A percentile compares a stretch with the other conserved stretches of the same genome.
Evolutionary conservation across 2,797 vertebrate species (phyloP).

Genomic region (Alexandromys oeconomus): DNA sequence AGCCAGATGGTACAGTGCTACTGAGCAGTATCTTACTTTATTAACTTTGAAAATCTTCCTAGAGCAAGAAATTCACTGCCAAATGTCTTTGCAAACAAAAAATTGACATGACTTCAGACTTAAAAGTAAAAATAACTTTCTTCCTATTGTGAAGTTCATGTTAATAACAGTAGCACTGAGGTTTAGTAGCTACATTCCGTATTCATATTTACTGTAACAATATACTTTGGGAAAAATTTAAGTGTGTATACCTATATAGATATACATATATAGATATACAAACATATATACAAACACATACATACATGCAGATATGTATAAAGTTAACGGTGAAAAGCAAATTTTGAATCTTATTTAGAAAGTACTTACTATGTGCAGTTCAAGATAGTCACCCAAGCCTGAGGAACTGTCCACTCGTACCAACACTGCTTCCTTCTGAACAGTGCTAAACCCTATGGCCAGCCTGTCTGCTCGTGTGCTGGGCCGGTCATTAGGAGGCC

Average conservation of each 20-base stretch:
- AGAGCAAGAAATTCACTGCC: background rate
- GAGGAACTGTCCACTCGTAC: slow-evolving; percentile 98
- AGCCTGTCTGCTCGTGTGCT: slow-evolving; percentile 98
- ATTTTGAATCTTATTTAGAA: background rate
- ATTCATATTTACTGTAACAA: background rate
- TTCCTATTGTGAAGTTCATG: background rate
- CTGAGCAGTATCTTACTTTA: slow-evolving; percentile 23
- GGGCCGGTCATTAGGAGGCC: slow-evolving; percentile 98
- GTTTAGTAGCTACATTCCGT: background rate
- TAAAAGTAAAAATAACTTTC: background rate
- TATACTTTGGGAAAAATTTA: background rate
- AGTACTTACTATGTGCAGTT: slow-evolving; percentile 98
- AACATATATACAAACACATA: slow-evolving; percentile 44
- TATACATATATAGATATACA: background rate
- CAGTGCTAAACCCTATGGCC: slow-evolving; percentile 98
- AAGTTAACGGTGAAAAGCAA: slow-evolving; percentile 58
- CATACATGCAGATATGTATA: slow-evolving; percentile 57
- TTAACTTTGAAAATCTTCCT: slow-evolving; percentile 15
- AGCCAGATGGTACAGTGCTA: slow-evolving; percentile 3
- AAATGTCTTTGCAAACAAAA: background rate
- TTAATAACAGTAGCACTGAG: background rate
- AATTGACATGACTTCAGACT: slow-evolving; percentile 14
- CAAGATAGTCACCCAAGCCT: slow-evolving; percentile 98
- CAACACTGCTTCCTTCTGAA: slow-evolving; percentile 96
- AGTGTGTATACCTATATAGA: too few relatives aligned